A percentile compares a stretch with the other conserved stretches of the same genome.
Evolutionary conservation across 2,888 invertebrate genomes (phyloP).

Genomic region (Agriopis aurantiaria): DNA sequence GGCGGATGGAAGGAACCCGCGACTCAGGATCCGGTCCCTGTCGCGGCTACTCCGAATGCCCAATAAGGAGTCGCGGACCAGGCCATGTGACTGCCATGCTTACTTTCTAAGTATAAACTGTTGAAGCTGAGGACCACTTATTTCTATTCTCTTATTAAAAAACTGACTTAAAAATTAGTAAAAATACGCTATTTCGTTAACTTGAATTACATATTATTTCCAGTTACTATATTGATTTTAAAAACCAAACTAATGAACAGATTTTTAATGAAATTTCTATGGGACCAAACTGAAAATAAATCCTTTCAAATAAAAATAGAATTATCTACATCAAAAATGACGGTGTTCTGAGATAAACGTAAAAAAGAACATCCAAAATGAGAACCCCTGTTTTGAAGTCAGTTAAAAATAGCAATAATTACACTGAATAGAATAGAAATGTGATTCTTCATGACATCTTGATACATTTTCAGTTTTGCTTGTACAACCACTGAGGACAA

Average conservation of each 20-base stretch:
- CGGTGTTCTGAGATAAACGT: no score
- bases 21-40: constrained; percentile 86
- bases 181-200: no score
- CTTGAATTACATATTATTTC: no score
- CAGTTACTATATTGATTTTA: neutral
- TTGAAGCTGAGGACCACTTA: neutral
- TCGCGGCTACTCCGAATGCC: constrained; percentile 86
- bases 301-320: no score
- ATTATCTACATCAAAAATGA: no score
- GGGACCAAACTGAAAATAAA: no score
- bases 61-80: constrained; percentile 87
- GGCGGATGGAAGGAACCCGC: constrained; percentile 87
- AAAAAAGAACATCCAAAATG: no score
- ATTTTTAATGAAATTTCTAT: no score
- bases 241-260: no score
- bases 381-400: no score
- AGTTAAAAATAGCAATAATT: no score
- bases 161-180: neutral
- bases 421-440: no score
- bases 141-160: neutral
- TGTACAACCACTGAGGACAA: neutral
- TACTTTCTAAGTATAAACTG: constrained; percentile 2
- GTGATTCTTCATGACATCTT: neutral
- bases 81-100: constrained; percentile 75
- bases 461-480: neutral